phyloP scores from a whole-genome alignment of 2,113 vertebrate genomes.

The Amazona vittata region DNA sequence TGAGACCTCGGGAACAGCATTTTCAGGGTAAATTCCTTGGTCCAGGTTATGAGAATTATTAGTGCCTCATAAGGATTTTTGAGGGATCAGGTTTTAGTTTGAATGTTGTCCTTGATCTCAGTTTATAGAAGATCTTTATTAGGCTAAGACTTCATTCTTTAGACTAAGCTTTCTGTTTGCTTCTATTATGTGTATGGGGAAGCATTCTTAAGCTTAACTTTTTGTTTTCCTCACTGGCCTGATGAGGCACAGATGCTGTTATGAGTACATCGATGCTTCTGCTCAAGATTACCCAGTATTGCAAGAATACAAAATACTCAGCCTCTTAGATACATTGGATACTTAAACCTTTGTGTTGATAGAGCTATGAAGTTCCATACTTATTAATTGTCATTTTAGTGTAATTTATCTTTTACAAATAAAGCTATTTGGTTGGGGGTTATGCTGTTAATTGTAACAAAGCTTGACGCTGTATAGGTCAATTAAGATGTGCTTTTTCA shows the following conservation, averaged over 20 bases:
- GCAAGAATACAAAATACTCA: background rate
- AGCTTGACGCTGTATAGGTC: background rate
- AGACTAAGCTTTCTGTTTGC: background rate
- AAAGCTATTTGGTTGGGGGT: background rate
- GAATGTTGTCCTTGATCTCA: background rate
- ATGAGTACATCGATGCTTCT: background rate
- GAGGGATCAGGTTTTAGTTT: background rate
- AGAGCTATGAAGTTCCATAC: background rate
- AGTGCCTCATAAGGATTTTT: background rate
- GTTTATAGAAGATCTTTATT: background rate
- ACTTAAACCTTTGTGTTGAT: background rate
- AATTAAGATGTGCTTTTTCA: background rate
- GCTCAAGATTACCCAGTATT: background rate
- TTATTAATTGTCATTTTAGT: background rate
- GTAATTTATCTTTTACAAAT: background rate
- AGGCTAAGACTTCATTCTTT: background rate
- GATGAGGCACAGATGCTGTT: background rate
- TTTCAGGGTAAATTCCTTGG: constrained; percentile 67
- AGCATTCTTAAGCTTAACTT: background rate
- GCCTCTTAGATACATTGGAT: background rate
- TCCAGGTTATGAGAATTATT: background rate
- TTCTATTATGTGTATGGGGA: background rate
- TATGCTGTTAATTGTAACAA: background rate
- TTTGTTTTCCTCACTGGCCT: background rate
- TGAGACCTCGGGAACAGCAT: constrained; percentile 78